Percentiles rank a stretch among this genome's conserved stretches.
Evolutionary conservation across 2,113 vertebrate genomes (phyloP).

Genomic region (Pelusios castaneus): DNA sequence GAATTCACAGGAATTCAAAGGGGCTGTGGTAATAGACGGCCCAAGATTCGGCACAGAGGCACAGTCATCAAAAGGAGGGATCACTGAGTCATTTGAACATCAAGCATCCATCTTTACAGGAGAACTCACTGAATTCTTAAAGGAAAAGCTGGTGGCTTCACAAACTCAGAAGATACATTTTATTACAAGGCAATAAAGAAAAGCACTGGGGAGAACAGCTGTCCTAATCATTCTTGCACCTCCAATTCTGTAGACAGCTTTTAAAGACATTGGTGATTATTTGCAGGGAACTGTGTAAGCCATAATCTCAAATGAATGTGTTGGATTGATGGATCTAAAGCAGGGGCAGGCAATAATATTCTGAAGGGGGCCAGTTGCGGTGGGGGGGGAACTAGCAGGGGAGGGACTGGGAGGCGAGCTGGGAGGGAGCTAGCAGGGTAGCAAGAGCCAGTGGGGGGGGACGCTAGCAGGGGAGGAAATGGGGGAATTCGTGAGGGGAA

Average conservation of each 20-base stretch:
- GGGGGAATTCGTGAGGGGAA: too few species aligned
- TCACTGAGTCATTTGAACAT: neutral
- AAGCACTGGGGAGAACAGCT: neutral
- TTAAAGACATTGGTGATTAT: neutral
- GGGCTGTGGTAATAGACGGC: neutral
- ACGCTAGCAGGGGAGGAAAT: too few species aligned
- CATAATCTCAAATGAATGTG: neutral
- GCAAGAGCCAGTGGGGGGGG: too few species aligned
- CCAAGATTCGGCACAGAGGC: neutral
- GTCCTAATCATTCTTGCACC: neutral
- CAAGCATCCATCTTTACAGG: neutral
- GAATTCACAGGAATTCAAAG: neutral
- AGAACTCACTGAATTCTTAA: neutral
- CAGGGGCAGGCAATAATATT: too few species aligned
- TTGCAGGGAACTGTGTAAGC: neutral
- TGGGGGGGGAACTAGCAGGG: too few species aligned
- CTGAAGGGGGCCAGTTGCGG: too few species aligned
- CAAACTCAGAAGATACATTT: neutral
- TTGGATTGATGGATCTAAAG: neutral
- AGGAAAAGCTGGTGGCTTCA: neutral
- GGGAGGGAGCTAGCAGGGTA: too few species aligned
- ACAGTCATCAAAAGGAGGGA: neutral
- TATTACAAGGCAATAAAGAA: neutral
- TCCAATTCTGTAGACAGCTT: neutral
- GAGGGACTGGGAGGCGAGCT: too few species aligned